Base-by-base conservation (phyloP, 2,113 vertebrate species). In the Tragelaphus imberbis region DNA sequence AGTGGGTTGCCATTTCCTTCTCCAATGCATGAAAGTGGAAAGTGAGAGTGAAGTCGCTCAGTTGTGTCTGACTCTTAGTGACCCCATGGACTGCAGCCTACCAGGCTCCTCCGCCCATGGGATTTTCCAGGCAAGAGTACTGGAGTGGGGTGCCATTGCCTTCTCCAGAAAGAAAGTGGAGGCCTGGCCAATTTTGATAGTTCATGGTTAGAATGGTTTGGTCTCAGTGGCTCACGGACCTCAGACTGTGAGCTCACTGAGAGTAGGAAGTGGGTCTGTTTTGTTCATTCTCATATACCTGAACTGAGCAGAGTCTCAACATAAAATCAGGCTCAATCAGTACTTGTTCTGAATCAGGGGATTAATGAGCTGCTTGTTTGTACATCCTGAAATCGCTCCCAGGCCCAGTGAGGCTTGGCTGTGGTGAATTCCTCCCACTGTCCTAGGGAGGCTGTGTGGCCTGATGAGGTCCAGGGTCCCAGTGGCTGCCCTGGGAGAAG, bases 401-500 rank as follows among this genome's bases (percentile, higher is more conserved):
- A 86, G 95, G 94, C 89, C 88, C 47, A 97, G 92, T 51, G 75
- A 91, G 95, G 88, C 94, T 96, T 56, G 30, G 80, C 15, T 55
- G 90, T 81, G 95, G 84, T 91, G 96, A n/a, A 44, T 93, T 96
- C 97, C 3, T 77, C 91, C 97, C 92, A 28, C 97, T 36, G 91
- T 91, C 96, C 96, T 80, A 1, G 0, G 97, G 96, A 98, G 97
- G 93, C 97, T 95, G 94, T 86, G 79, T 88, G 88, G 95, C 93
- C 94, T 97, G 91, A 96, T 89, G 30, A 47, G 84, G 94, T 1
- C 97, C 93, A 95, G 94, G 97, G 92, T 95, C 93, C 82, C 58
- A 87, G 90, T 96, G 97, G 91, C 91, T 97, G 93, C 97, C 97
- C 58, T 75, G 75, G 63, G 81, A 79, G 96, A 95, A 68, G 27